Evolutionary conservation across 2,888 invertebrate genomes (phyloP), one percentile per base, ranked within the genome.

Genomic region (Plagodis dolabraria): DNA sequence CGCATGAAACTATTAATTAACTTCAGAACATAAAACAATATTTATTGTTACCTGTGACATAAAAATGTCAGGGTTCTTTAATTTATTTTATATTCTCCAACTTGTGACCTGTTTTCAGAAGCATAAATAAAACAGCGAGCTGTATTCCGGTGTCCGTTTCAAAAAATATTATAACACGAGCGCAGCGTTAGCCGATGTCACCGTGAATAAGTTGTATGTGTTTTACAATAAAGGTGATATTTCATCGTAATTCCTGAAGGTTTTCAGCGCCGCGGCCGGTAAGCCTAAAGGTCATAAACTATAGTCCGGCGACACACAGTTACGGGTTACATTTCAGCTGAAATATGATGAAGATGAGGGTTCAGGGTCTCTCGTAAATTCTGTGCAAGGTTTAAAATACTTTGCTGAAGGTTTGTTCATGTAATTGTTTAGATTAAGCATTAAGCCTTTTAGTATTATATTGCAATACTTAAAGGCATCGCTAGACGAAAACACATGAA

Each of bases 141-240:
- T 53, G 48, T 52, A 45, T 46, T 43, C 40, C 49, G 36, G 49
- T 42, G 51, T 63, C 64, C 57, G 57, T 60, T 63, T 63, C 53
- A 53, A 55, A 60, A 63, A 61, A 58, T 53, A 62, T 59, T 65
- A 75, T 71, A 71, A 70, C 58, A 65, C 47, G 62, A 34, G 55
- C 51, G 63, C 63, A 62, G 53, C 60, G 58, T 66, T 57, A 66
- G 57, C 60, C 48, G 61, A 56, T 71, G 71, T 71, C 69, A 59
- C 51, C 64, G 69, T 84, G 82, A 86, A 86, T 81, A 81, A 78
- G 76, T 70, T 66, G 74, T 82, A 79, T 79, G 77, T 71, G 67
- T 68, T 68, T 72, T 67, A 77, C 77, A 76, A 78, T 77, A 80
- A 58, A 70, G 79, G 75, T 74, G 70, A 82, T 82, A 80, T 78